Percentiles rank a stretch among this genome's conserved stretches.
Evolutionary conservation across 2,888 invertebrate species (phyloP).

Genomic region (Stratiomys singularior): DNA sequence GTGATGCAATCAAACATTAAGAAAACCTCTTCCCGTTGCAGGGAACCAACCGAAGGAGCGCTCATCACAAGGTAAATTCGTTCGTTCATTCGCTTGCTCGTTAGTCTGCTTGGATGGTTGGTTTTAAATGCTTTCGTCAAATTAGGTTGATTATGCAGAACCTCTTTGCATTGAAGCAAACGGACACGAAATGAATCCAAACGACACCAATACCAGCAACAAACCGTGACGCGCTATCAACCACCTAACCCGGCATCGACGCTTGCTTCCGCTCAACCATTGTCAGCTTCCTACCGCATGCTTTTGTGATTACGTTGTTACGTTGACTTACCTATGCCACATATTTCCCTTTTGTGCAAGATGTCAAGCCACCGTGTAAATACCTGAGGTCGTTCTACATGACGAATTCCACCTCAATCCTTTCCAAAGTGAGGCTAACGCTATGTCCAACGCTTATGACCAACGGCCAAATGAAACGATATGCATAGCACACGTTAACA

Average conservation of each 20-base stretch:
- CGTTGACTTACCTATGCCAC: conserved; percentile 11
- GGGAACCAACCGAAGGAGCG: background rate
- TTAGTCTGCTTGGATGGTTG: background rate
- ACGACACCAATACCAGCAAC: too few species aligned
- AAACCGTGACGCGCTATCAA: too few species aligned
- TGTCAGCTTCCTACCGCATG: conserved; percentile 1
- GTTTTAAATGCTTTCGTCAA: conserved; percentile 2
- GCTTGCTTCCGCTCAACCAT: background rate
- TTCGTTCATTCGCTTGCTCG: background rate
- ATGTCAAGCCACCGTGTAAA: conserved; percentile 14
- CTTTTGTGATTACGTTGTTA: background rate
- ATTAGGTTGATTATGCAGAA: conserved; percentile 4
- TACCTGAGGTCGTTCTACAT: conserved; percentile 27
- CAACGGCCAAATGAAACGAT: background rate
- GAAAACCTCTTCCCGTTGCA: background rate
- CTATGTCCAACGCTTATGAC: background rate
- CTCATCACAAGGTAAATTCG: background rate
- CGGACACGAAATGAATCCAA: background rate
- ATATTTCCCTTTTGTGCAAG: conserved; percentile 11
- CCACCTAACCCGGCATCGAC: background rate
- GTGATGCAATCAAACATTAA: conserved; percentile 23
- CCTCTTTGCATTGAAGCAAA: background rate
- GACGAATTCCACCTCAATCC: conserved; percentile 28
- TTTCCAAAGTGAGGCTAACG: background rate
- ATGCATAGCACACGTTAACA: background rate